These are phyloP conservation scores for Myotis planiceps DNA, from an alignment of 2,797 vertebrate genomes.

Conservation along the genomic window DNA sequence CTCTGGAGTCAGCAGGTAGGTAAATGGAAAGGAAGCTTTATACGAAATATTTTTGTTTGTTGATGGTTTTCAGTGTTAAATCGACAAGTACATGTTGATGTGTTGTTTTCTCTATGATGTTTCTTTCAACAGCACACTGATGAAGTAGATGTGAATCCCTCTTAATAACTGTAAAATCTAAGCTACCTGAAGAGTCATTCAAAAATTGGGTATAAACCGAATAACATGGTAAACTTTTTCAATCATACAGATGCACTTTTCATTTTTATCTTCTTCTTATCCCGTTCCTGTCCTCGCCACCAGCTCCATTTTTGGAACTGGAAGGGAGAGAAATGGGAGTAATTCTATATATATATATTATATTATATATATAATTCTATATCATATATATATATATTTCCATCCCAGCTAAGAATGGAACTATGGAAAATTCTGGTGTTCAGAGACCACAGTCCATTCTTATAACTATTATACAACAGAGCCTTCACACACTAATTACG, in stretches of 20 bases:
- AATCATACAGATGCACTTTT: neutral
- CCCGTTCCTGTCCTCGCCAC: neutral
- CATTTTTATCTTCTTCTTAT: neutral
- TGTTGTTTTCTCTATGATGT: neutral
- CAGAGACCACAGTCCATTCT: neutral
- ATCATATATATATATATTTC: neutral
- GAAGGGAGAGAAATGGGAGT: neutral
- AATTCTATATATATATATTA: neutral
- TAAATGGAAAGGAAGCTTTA: neutral
- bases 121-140: neutral
- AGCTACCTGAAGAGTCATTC: neutral
- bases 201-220: neutral
- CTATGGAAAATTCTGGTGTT: neutral
- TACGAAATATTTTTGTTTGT: neutral
- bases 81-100: neutral
- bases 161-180: neutral
- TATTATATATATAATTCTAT: neutral
- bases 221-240: neutral
- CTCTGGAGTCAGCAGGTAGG: constrained; percentile 37
- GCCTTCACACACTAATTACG: neutral
- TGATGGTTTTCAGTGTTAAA: neutral
- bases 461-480: neutral
- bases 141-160: neutral
- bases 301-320: neutral
- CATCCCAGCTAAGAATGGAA: neutral